Conservation (phyloP, 2,888 invertebrate genomes). For the Diaperis boleti region DNA sequence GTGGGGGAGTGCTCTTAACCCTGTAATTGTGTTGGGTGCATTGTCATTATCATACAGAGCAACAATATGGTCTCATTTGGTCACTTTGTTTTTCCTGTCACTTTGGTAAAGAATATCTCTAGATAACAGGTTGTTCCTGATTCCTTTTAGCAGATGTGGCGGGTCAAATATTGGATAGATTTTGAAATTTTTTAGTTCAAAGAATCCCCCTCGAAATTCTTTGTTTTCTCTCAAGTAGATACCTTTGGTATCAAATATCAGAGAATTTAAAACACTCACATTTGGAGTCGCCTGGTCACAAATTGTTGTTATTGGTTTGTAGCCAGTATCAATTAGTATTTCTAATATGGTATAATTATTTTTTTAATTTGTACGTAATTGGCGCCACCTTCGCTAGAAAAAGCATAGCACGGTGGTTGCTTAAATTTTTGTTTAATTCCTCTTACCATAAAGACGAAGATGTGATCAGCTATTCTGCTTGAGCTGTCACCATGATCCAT, state of each 20-base stretch:
- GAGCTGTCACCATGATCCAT: not conserved
- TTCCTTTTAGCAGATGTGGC: not conserved
- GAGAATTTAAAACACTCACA: constrained; percentile 1
- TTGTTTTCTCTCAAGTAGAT: not conserved
- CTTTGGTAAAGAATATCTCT: not conserved
- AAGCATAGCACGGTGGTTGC: constrained; percentile 2
- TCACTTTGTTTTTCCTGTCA: not conserved
- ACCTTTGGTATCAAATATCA: not conserved
- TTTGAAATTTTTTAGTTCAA: not conserved
- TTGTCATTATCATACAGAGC: not conserved
- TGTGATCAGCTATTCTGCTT: not conserved
- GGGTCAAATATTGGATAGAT: constrained; percentile 1
- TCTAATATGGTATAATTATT: not conserved
- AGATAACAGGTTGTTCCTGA: constrained; percentile 2
- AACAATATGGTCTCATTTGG: not conserved
- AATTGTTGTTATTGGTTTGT: constrained; percentile 8
- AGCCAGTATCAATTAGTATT: not conserved
- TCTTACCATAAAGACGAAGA: constrained; percentile 3
- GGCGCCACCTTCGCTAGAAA: not conserved
- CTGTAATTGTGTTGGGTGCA: not conserved
- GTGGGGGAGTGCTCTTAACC: not conserved
- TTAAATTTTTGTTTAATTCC: constrained; percentile 5
- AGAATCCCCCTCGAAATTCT: not conserved
- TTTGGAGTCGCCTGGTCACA: constrained; percentile 13
- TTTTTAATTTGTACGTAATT: not conserved